These are phyloP conservation scores for Biston betularia DNA, from an alignment of 2,888 invertebrate genomes.

Conservation along the genomic window DNA sequence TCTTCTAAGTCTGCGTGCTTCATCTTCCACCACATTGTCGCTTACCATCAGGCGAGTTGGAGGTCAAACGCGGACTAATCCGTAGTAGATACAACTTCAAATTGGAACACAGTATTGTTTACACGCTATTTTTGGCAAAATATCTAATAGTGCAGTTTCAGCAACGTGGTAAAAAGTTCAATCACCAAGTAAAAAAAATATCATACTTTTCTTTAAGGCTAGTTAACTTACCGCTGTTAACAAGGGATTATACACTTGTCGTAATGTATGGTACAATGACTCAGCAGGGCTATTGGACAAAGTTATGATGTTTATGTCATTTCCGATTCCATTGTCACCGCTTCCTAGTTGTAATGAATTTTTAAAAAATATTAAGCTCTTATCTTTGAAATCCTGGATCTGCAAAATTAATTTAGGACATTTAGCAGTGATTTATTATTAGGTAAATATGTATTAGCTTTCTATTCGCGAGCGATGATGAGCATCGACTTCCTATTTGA, in stretches of 20 bases:
- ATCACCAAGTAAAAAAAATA: background rate
- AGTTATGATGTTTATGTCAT: slow-evolving; percentile 72
- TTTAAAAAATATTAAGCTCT: slow-evolving; percentile 80
- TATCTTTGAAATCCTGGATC: slow-evolving; percentile 63
- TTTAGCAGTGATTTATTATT: background rate
- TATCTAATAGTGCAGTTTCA: background rate
- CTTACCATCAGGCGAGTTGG: no score
- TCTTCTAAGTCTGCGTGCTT: no score
- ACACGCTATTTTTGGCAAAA: no score
- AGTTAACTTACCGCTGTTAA: slow-evolving; percentile 65
- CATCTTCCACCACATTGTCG: no score
- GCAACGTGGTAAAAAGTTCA: no score
- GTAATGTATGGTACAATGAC: slow-evolving; percentile 75
- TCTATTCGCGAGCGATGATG: no score
- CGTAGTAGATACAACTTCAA: no score
- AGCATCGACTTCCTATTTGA: no score
- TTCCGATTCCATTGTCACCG: slow-evolving; percentile 54
- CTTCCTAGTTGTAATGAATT: slow-evolving; percentile 58
- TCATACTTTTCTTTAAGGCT: no score
- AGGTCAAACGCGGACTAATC: no score
- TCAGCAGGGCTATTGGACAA: slow-evolving; percentile 71
- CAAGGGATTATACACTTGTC: slow-evolving; percentile 77
- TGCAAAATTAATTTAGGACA: slow-evolving; percentile 49
- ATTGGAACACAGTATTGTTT: no score
- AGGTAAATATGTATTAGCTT: background rate